Percentiles rank a stretch among this genome's conserved stretches.
phyloP scores from a whole-genome alignment of 2,888 invertebrate species.

The Epirrhoe tristata region DNA sequence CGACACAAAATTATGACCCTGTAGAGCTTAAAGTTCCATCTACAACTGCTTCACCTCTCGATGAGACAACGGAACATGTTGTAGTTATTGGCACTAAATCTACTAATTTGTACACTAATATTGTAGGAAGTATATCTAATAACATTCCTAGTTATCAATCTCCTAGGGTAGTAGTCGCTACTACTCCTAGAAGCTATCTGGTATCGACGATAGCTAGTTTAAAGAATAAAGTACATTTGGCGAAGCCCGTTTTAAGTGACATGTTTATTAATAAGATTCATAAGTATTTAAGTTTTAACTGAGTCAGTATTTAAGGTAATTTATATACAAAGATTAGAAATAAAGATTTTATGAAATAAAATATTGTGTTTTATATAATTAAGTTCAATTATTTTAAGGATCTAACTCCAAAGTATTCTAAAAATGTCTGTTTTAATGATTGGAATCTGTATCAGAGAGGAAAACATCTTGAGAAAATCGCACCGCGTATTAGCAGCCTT shows the following conservation, averaged over 20 bases:
- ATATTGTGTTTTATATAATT: background rate
- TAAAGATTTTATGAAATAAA: background rate
- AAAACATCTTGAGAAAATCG: too few species aligned
- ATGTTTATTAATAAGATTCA: constrained; percentile 73
- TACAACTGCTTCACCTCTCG: constrained; percentile 49
- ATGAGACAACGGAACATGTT: constrained; percentile 58
- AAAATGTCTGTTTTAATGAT: too few species aligned
- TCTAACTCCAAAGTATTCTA: too few species aligned
- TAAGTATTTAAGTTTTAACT: constrained; percentile 71
- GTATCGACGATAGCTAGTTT: constrained; percentile 69
- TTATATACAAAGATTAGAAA: constrained; percentile 9
- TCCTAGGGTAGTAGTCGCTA: constrained; percentile 41
- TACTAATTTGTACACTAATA: constrained; percentile 64
- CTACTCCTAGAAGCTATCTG: constrained; percentile 62
- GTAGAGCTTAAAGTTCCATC: constrained; percentile 57
- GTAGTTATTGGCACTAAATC: constrained; percentile 60
- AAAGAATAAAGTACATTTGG: constrained; percentile 60
- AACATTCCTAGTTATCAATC: constrained; percentile 42
- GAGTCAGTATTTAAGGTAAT: constrained; percentile 43
- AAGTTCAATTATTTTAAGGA: too few species aligned
- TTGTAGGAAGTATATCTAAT: constrained; percentile 51
- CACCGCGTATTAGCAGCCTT: too few species aligned
- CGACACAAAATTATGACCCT: constrained; percentile 49
- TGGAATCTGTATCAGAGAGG: too few species aligned
- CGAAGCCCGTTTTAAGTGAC: constrained; percentile 65